A percentile compares a stretch with the other conserved stretches of the same genome.
Conservation (phyloP, 1,140 invertebrate species). For the Magallana angulata region DNA sequence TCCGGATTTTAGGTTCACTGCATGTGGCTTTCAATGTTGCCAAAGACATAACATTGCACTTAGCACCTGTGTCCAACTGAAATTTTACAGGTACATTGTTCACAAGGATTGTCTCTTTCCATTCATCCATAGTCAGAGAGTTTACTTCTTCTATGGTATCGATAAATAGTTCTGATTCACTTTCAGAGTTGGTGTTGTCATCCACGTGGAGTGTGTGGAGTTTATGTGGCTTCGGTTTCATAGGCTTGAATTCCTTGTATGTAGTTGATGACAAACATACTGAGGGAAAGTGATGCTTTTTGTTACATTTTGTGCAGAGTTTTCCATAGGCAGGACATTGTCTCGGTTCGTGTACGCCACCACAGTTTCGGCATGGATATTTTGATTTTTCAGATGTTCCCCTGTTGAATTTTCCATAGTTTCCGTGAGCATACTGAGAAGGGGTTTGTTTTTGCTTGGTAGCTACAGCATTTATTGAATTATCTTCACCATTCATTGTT, state of each 20-base stretch:
- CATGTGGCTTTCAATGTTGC: not conserved
- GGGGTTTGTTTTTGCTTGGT: not conserved
- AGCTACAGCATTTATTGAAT: not conserved
- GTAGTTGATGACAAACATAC: not conserved
- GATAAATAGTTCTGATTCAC: not conserved
- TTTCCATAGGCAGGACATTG: slow-evolving; percentile 31
- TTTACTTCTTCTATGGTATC: not conserved
- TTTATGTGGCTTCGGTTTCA: not conserved
- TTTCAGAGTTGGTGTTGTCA: not conserved
- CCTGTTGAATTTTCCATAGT: not conserved
- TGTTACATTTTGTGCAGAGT: slow-evolving; percentile 1
- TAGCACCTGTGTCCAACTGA: slow-evolving; percentile 47
- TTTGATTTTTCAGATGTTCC: not conserved
- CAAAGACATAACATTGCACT: slow-evolving; percentile 35
- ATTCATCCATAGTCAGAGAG: not conserved
- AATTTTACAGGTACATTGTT: not conserved
- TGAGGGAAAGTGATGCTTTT: slow-evolving; percentile 5
- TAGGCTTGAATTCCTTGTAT: not conserved
- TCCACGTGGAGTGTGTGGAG: no score
- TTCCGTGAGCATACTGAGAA: not conserved
- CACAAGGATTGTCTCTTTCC: not conserved
- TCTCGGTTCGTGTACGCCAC: not conserved
- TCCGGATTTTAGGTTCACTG: not conserved
- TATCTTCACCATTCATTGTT: not conserved
- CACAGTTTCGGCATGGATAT: slow-evolving; percentile 32